A percentile compares a stretch with the other conserved stretches of the same genome.
These are phyloP conservation scores for Drosophila murphyi DNA, from an alignment of 1,140 invertebrate genomes.

Conservation along the genomic window DNA sequence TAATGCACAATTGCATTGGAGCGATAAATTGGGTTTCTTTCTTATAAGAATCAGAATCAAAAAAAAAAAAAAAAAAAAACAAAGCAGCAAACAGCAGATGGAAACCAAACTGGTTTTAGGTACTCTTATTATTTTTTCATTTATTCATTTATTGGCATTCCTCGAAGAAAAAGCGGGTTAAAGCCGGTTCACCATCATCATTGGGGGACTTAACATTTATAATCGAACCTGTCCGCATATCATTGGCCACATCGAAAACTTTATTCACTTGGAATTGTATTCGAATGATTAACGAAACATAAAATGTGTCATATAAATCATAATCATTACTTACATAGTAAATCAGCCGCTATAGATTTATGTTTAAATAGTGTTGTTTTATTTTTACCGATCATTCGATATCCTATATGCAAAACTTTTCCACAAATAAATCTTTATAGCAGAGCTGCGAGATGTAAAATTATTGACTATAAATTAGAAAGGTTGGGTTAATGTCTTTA, in stretches of 20 bases:
- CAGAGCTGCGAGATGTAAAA: background rate
- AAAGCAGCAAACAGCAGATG: no score
- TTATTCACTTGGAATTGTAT: background rate
- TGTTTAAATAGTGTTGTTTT: no score
- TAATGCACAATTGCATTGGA: slow-evolving; percentile 47
- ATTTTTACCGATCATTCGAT: background rate
- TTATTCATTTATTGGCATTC: slow-evolving; percentile 39
- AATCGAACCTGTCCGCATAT: slow-evolving; percentile 26
- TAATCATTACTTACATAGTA: background rate
- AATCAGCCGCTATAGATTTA: no score
- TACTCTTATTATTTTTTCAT: slow-evolving; percentile 13
- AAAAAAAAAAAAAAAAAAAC: background rate
- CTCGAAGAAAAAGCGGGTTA: slow-evolving; percentile 24
- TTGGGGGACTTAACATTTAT: background rate
- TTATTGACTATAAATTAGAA: no score
- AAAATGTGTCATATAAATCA: background rate
- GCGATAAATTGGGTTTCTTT: slow-evolving; percentile 61
- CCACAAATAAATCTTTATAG: background rate
- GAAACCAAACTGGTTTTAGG: slow-evolving; percentile 40
- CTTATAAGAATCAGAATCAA: background rate
- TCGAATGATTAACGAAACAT: background rate
- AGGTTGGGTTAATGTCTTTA: no score
- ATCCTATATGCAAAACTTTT: background rate
- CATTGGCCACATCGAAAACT: slow-evolving; percentile 6
- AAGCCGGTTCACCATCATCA: slow-evolving; percentile 18